Evolutionary conservation across 2,113 vertebrate genomes (phyloP), one percentile per base, ranked within the genome.

Genomic region (Collichthys lucidus): DNA sequence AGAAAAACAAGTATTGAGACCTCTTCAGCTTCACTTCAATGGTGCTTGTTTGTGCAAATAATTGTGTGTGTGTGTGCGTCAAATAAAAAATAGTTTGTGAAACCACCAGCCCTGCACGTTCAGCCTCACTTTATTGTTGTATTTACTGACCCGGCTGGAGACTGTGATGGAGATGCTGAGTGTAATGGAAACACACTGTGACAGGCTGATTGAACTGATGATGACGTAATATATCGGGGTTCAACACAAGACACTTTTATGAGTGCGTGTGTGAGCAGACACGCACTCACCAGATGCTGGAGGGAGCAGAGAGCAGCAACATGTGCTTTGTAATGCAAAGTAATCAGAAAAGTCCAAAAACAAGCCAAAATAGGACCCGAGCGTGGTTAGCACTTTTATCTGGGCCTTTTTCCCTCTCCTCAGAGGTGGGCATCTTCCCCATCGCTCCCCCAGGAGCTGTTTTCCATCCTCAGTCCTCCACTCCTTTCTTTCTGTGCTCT

Each of bases 81-180:
- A 83, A 63, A 86, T 83, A 79, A 73, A 84, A 82, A 61, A 29
- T 31, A 50, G 68, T 66, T 64, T 15, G 20, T 79, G 80, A 88
- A 90, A 76, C 26, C 79, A 80, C 64, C 29, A 73, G 65, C 40
- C 75, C 69, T 66, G 83, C 84, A 77, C 79, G 86, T 80, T 75
- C 4, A 55, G 61, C 63, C 73, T 5, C 56, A 60, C 53, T 87
- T 77, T 90, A 57, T 66, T 44, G 79, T 85, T 84, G 14, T 70
- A 60, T 90, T 85, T 87, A 82, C 86, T 80, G 85, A 81, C 67
- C 35, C 40, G 83, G 80, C 87, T 74, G 69, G 85, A 50, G 77
- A 35, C 62, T 4, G 57, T 74, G 81, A 90, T 84, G 70, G 84
- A 84, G 82, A 83, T 65, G 80, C 82, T 79, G 85, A 88, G 75